These are phyloP conservation scores for Sebastes steindachneri DNA, from an alignment of 2,797 vertebrate genomes.

Conservation along the genomic window DNA sequence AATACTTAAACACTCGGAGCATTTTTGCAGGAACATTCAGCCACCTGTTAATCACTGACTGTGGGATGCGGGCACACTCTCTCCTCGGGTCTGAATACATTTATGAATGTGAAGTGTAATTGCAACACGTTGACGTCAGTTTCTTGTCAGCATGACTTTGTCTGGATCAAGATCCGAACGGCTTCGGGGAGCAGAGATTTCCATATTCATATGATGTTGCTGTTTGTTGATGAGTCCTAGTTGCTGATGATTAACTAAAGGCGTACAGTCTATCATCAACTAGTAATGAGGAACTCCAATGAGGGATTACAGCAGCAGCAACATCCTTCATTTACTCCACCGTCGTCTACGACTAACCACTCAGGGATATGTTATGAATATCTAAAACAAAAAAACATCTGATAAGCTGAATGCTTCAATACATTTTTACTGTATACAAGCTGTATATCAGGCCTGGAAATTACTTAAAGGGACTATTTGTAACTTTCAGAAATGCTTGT, in stretches of 20 bases:
- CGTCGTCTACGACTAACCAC: not conserved
- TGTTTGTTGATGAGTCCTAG: constrained; percentile 54
- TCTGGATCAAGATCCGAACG: constrained; percentile 49
- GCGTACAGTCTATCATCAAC: constrained; percentile 24
- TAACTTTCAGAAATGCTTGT: no score
- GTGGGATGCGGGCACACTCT: not conserved
- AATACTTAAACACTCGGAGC: not conserved
- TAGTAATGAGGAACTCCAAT: constrained; percentile 32
- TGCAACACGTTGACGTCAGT: constrained; percentile 59
- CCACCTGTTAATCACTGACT: constrained; percentile 4
- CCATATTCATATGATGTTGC: constrained; percentile 44
- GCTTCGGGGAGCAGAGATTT: constrained; percentile 49
- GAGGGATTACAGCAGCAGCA: constrained; percentile 26
- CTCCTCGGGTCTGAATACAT: constrained; percentile 37
- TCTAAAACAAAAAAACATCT: not conserved
- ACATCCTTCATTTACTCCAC: not conserved
- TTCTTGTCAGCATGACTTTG: constrained; percentile 58
- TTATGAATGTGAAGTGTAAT: constrained; percentile 42
- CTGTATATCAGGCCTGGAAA: not conserved
- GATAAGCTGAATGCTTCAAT: not conserved
- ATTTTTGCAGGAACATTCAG: constrained; percentile 1
- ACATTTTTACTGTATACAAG: not conserved
- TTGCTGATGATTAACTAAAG: constrained; percentile 53
- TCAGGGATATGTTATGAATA: not conserved
- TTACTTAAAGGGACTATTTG: not conserved